Base-by-base conservation (phyloP, 2,797 vertebrate genomes). In the Fringilla coelebs region DNA sequence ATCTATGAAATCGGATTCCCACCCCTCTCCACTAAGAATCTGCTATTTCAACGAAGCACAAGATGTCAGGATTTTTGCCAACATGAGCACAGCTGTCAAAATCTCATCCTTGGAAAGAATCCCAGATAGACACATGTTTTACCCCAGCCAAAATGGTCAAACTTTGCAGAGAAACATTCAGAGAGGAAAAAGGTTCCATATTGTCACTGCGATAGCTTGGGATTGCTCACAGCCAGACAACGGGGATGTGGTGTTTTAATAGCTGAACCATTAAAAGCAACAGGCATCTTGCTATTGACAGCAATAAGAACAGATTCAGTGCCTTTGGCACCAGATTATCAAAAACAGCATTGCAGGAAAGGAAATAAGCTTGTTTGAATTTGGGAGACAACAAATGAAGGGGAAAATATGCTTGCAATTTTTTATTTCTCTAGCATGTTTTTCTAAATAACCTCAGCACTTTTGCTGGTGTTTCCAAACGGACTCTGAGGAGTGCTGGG, bases 11-110 rank as follows among this genome's bases (percentile, higher is more conserved):
- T 96, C 61, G 2, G 90, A 94, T 96, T 96, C 96, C 96, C 96
- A 93, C 92, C 95, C 93, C 95, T 94, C 96, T 96, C 91, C 88
- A 54, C 95, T 81, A 94, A 94, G 94, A 94, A 95, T 92, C 94
- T 96, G 97, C 94, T 95, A 94, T 97, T 97, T 95, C 94, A 93
- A 96, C 89, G 49, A 24, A 94, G 94, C 84, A 73, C 89, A 94
- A 96, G 91, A 95, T 94, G 94, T 97, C 97, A 96, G 97, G 95
- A 96, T 88, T 96, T 95, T 91, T 97, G 97, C 96, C 96, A 97
- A 91, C 90, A 91, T 6, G 96, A 97, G 96, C 95, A 93, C 97
- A 97, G 97, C 97, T 97, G 96, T 97, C 96, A 95, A 97, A 97
- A 96, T 95, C 88, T 97, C 94, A 94, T 95, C 92, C 95, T 95